Percentiles rank a stretch among this genome's conserved stretches.
Evolutionary conservation across 2,113 vertebrate species (phyloP).

Genomic region (Gasterosteus nipponicus): DNA sequence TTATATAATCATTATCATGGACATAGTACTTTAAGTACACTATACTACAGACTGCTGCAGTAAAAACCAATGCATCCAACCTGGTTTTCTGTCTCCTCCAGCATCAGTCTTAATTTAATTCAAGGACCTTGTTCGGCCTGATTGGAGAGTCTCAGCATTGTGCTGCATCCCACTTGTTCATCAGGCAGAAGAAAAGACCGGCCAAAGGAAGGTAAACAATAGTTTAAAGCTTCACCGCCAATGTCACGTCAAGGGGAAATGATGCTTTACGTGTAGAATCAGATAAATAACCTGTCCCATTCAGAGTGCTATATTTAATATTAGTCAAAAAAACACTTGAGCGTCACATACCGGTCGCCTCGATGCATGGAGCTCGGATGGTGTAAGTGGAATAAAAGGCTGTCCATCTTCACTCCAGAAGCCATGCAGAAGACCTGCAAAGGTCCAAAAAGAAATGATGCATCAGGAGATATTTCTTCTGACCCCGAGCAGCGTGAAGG

Average conservation of each 20-base stretch:
- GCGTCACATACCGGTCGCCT: not conserved
- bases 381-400: conserved; percentile 29
- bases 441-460: conserved; percentile 13
- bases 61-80: not conserved
- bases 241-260: conserved; percentile 70
- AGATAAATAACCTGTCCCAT: not conserved
- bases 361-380: conserved; percentile 14
- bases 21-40: conserved; percentile 8
- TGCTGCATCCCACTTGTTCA: conserved; percentile 33
- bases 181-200: not conserved
- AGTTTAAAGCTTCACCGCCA: conserved; percentile 44
- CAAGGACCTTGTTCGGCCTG: conserved; percentile 18
- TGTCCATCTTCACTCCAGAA: conserved; percentile 40
- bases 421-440: not conserved
- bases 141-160: conserved; percentile 27
- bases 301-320: not conserved
- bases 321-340: not conserved
- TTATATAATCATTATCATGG: not conserved
- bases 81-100: conserved; percentile 24
- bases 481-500: not conserved
- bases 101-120: conserved; percentile 33
- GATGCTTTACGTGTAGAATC: conserved; percentile 10
- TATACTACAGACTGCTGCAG: conserved; percentile 23
- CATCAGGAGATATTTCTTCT: not conserved
- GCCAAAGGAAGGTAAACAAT: conserved; percentile 24